Conservation (phyloP, 2,113 vertebrate species). For the Podocnemis expansa region DNA sequence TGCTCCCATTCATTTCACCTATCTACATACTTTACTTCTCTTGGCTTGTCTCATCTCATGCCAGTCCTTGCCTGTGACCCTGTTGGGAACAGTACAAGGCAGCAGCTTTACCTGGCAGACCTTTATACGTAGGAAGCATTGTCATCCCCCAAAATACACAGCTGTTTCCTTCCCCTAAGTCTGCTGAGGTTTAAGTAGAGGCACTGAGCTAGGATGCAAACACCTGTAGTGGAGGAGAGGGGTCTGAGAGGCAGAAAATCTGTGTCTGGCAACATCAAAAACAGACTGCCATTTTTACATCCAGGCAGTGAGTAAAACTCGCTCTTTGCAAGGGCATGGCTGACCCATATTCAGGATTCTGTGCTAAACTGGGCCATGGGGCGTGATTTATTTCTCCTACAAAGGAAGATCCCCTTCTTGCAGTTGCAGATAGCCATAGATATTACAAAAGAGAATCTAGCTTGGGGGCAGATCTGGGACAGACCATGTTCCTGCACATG, state of each 20-base stretch:
- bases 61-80: no score
- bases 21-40: neutral
- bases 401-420: neutral
- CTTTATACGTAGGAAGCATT: neutral
- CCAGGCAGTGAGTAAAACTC: neutral
- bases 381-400: neutral
- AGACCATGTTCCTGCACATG: neutral
- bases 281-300: neutral
- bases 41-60: neutral
- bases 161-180: neutral
- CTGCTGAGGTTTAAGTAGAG: neutral
- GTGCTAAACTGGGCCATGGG: neutral
- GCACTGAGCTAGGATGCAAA: neutral
- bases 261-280: neutral
- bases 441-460: neutral
- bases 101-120: neutral
- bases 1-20: neutral
- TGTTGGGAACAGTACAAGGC: no score
- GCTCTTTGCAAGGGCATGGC: neutral
- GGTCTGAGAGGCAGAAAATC: neutral
- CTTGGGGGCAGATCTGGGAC: neutral
- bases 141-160: no score
- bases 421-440: neutral
- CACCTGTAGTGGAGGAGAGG: no score
- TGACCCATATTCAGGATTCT: neutral